A percentile compares a stretch with the other conserved stretches of the same genome.
These are phyloP conservation scores for Sabatieria punctata DNA, from an alignment of 2,888 invertebrate species.

Conservation along the genomic window DNA sequence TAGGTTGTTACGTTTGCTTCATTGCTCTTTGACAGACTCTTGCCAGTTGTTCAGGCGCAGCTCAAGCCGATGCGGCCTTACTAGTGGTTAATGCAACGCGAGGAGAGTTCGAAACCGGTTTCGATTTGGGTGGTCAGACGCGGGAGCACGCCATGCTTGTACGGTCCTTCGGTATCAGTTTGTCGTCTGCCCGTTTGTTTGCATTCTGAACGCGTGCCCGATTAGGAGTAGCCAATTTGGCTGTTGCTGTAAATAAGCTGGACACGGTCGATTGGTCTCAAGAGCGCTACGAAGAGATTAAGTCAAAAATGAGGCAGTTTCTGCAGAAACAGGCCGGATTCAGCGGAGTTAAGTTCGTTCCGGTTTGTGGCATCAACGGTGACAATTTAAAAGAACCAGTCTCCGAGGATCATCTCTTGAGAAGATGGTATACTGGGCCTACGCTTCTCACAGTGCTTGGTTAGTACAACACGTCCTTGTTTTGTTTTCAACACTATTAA, in stretches of 20 bases:
- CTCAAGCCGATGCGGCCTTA: constrained; percentile 91
- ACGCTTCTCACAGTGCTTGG: constrained; percentile 67
- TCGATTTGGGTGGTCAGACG: constrained; percentile 93
- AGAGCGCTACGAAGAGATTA: constrained; percentile 73
- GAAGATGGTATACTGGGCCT: constrained; percentile 59
- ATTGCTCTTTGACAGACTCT: not conserved
- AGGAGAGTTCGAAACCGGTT: constrained; percentile 98
- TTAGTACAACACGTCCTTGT: too few species aligned
- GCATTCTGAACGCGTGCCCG: not conserved
- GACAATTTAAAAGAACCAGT: constrained; percentile 65
- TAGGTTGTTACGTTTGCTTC: constrained; percentile 12
- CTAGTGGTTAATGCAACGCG: constrained; percentile 77
- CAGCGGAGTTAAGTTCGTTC: constrained; percentile 65
- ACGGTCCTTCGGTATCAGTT: constrained; percentile 46
- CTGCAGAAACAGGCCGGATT: constrained; percentile 10
- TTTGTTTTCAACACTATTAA: too few species aligned
- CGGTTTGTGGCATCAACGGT: constrained; percentile 88
- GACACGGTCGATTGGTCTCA: constrained; percentile 87
- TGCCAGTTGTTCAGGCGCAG: constrained; percentile 48
- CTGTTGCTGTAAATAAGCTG: constrained; percentile 88
- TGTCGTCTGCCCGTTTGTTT: not conserved
- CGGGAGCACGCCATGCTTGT: constrained; percentile 89
- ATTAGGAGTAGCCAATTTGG: constrained; percentile 72
- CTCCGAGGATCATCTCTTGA: constrained; percentile 43
- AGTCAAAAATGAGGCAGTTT: constrained; percentile 51